Conservation (phyloP, 2,888 invertebrate species). For the Machimus atricapillus region DNA sequence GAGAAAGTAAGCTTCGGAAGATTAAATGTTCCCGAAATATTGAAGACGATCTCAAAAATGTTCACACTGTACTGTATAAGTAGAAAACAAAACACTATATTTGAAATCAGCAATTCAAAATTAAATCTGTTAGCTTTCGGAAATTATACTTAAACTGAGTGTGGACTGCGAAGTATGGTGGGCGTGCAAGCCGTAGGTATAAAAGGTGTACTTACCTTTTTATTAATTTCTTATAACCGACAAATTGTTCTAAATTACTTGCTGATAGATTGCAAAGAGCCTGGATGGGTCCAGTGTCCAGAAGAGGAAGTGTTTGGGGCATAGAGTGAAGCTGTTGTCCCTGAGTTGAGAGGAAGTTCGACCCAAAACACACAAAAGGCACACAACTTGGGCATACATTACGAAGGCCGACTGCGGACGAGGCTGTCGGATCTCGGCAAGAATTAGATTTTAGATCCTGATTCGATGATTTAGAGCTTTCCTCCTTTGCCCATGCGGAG, state of each 20-base stretch:
- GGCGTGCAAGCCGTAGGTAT: neutral
- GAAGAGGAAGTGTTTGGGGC: neutral
- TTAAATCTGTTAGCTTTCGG: neutral
- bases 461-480: conserved; percentile 24
- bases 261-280: neutral
- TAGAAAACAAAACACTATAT: too few relatives aligned
- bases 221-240: neutral
- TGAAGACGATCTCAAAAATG: too few relatives aligned
- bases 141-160: neutral
- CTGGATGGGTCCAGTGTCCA: neutral
- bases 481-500: conserved; percentile 9
- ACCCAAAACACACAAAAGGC: neutral
- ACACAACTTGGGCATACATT: neutral
- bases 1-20: too few relatives aligned
- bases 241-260: neutral
- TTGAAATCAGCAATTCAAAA: too few relatives aligned
- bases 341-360: neutral
- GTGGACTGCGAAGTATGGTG: neutral
- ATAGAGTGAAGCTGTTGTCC: neutral
- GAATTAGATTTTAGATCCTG: conserved; percentile 31
- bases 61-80: too few relatives aligned
- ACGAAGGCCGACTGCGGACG: neutral
- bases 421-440: neutral
- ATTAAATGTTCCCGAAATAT: too few relatives aligned
- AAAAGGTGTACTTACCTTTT: neutral